Conservation (phyloP, 2,113 vertebrate species). For the Ochotona curzoniae region DNA sequence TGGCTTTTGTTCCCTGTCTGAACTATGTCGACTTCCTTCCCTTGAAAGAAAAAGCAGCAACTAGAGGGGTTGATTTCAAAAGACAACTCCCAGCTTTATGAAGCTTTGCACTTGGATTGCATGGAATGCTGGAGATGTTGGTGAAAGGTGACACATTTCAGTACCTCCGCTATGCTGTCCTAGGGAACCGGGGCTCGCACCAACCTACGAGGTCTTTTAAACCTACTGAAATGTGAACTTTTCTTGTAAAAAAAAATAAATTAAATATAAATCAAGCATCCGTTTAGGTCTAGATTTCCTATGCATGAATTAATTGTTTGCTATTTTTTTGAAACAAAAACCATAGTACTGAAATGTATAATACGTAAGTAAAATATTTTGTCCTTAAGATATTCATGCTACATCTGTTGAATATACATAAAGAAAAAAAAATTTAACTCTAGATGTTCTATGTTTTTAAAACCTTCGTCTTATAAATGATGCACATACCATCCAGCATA, state of each 20-base stretch:
- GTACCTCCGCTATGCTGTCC: conserved; percentile 72
- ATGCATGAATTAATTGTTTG: background rate
- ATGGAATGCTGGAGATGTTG: conserved; percentile 64
- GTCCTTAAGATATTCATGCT: background rate
- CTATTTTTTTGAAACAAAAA: background rate
- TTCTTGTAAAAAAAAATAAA: background rate
- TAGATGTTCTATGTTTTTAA: background rate
- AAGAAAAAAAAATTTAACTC: background rate
- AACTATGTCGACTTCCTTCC: conserved; percentile 60
- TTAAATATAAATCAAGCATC: background rate
- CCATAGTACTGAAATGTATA: background rate
- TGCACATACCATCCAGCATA: background rate
- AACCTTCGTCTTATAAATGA: background rate
- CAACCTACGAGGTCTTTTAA: conserved; percentile 77
- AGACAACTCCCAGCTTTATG: conserved; percentile 72
- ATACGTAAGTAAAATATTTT: conserved; percentile 4
- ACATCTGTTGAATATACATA: background rate
- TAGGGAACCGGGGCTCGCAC: conserved; percentile 71
- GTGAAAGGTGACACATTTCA: conserved; percentile 50
- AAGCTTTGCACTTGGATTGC: conserved; percentile 77
- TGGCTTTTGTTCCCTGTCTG: conserved; percentile 64
- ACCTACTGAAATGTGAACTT: conserved; percentile 52
- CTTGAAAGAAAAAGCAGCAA: conserved; percentile 72
- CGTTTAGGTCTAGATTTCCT: background rate
- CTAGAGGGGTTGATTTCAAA: conserved; percentile 70